Percentiles rank a stretch among this genome's conserved stretches.
phyloP scores from a whole-genome alignment of 2,113 vertebrate genomes.

The Pelecanus crispus region DNA sequence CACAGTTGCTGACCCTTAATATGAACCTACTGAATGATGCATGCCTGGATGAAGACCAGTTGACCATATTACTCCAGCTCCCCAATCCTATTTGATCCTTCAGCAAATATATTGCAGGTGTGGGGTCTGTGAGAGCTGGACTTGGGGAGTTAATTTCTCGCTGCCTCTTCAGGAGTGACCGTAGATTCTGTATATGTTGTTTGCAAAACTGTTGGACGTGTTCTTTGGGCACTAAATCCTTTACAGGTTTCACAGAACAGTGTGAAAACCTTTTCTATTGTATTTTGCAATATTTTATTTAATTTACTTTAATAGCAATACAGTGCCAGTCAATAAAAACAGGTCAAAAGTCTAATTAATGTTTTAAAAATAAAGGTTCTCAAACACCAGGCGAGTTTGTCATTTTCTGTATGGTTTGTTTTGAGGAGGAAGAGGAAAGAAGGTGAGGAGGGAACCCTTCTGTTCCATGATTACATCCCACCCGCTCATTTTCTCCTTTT shows the following conservation, averaged over 20 bases:
- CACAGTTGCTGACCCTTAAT: constrained; percentile 72
- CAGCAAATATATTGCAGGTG: constrained; percentile 67
- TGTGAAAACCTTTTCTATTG: constrained; percentile 31
- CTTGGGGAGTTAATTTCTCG: constrained; percentile 48
- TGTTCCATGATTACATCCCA: constrained; percentile 81
- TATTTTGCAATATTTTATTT: constrained; percentile 59
- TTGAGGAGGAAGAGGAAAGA: constrained; percentile 73
- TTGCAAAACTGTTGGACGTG: constrained; percentile 38
- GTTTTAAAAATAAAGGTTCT: constrained; percentile 89
- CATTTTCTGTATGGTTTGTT: constrained; percentile 75
- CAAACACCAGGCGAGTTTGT: constrained; percentile 79
- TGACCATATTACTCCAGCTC: constrained; percentile 68
- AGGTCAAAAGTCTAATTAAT: constrained; percentile 86
- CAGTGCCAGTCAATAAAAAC: constrained; percentile 70
- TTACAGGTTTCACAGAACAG: constrained; percentile 36
- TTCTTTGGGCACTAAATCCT: constrained; percentile 52
- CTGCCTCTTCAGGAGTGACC: constrained; percentile 18
- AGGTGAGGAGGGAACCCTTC: constrained; percentile 80
- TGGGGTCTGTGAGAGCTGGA: constrained; percentile 25
- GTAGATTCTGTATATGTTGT: constrained; percentile 27
- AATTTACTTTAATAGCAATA: constrained; percentile 63
- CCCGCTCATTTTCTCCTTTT: constrained; percentile 86
- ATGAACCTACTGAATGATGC: constrained; percentile 63
- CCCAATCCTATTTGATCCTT: constrained; percentile 61
- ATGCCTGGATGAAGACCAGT: constrained; percentile 71